Evolutionary conservation across 2,113 vertebrate species (phyloP), one percentile per base, ranked within the genome.

Genomic region (Chaetodon auriga): DNA sequence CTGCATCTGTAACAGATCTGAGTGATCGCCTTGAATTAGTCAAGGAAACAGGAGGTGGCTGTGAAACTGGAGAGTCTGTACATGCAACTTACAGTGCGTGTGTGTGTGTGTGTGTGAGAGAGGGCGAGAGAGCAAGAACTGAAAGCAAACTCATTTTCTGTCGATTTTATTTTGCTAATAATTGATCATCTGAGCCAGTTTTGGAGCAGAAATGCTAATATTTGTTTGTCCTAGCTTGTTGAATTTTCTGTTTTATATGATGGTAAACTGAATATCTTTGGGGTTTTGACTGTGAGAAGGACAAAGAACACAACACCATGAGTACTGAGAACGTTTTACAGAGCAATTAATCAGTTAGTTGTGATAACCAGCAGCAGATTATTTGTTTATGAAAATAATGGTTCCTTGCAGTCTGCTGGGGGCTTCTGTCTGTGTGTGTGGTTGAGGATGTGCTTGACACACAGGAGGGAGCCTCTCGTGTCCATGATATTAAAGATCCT

Each of bases 1-100:
- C 83, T 75, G 78, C 15, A 66, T 83, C 72, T 88, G 93, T 88
- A 90, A 94, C 64, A 21, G 76, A 93, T 85, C 88, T 85, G 78
- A 81, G 38, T 2, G 12, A 41, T 83, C 18, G 55, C 61, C 78
- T 75, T 92, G 79, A 90, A 90, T 92, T 86, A 88, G 80, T 88
- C 69, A 90, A 90, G 82, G 90, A 69, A 85, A 88, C 82, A 55
- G 68, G 87, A 92, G 87, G 80, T 76, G 77, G 66, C 57, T 0
- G 63, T 84, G 85, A 87, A 91, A 90, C 86, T 15, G 66, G 84
- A 91, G 77, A 81, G 63, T 72, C 38, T 83, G 64, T 58, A 63
- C 6, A 18, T 68, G 36, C 21, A 23, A 55, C 55, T 30, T 38
- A 23, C 58, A 78, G 9, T 5, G 2, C 36, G 18, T 38, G 18